Conservation (phyloP, 1,140 invertebrate genomes). For the Kradibia gibbosae region DNA sequence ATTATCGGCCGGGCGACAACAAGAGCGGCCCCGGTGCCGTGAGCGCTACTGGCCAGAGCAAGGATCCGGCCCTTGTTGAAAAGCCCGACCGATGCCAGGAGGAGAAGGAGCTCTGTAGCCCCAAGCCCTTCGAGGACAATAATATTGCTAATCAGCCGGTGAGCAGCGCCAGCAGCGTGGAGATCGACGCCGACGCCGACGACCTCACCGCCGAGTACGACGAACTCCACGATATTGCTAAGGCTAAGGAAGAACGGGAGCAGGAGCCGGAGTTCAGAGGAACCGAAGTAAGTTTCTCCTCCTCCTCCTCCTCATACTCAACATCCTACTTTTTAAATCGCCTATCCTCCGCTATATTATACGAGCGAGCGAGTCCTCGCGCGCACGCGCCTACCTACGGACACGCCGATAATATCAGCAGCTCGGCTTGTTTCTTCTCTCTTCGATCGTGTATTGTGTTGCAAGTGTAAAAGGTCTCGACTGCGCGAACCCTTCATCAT, state of each 20-base stretch:
- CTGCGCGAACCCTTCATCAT: no score
- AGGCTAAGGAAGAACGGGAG: constrained; percentile 23
- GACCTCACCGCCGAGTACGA: constrained; percentile 45
- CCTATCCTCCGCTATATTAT: no score
- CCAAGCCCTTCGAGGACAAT: constrained; percentile 46
- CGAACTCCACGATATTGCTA: constrained; percentile 46
- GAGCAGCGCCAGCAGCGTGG: not conserved
- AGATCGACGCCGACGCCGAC: constrained; percentile 13
- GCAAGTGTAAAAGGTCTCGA: no score
- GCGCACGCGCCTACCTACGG: no score
- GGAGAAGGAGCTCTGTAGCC: constrained; percentile 47
- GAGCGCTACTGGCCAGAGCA: not conserved
- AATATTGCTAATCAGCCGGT: constrained; percentile 8
- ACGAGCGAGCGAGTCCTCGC: no score
- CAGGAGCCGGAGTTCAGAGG: constrained; percentile 50
- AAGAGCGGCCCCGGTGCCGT: constrained; percentile 32
- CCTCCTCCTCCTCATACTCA: not conserved
- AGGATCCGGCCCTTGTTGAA: constrained; percentile 40
- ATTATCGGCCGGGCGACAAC: constrained; percentile 66
- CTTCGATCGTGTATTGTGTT: no score
- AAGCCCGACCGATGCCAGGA: constrained; percentile 43
- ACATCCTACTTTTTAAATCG: no score
- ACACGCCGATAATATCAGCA: no score
- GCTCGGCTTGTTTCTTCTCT: no score
- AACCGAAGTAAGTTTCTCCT: constrained; percentile 51